Percentiles rank a stretch among this genome's conserved stretches.
These are phyloP conservation scores for Araneus ventricosus DNA, from an alignment of 1,140 invertebrate genomes.

Conservation along the genomic window DNA sequence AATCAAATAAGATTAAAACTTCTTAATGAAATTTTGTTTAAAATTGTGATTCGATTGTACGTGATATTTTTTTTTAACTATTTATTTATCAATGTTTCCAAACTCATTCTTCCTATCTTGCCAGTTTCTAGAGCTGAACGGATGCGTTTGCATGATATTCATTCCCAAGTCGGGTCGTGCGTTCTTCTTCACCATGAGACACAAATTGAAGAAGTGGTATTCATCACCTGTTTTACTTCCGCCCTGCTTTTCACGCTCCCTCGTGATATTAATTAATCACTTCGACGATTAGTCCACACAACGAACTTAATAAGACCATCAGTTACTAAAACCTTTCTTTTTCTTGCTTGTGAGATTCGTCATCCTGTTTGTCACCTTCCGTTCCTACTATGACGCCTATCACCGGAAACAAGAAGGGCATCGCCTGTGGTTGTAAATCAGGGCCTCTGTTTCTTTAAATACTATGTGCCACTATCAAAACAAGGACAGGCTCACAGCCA, in stretches of 20 bases:
- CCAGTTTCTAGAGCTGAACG: too few relatives aligned
- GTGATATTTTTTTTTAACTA: too few relatives aligned
- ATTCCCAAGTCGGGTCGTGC: too few relatives aligned
- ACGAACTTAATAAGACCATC: constrained; percentile 53
- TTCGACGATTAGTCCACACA: constrained; percentile 40
- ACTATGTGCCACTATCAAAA: constrained; percentile 2
- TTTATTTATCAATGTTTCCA: too few relatives aligned
- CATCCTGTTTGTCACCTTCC: constrained; percentile 61
- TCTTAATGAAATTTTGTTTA: too few relatives aligned
- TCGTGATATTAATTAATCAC: constrained; percentile 66
- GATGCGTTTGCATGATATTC: too few relatives aligned
- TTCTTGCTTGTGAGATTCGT: neutral
- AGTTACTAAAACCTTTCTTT: constrained; percentile 28
- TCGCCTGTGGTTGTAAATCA: constrained; percentile 23
- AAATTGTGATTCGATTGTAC: too few relatives aligned
- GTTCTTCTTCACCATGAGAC: neutral
- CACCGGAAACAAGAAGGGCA: constrained; percentile 61
- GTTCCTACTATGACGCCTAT: constrained; percentile 36
- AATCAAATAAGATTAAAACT: too few relatives aligned
- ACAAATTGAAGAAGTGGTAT: neutral
- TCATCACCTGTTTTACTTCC: constrained; percentile 61
- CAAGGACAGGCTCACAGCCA: neutral
- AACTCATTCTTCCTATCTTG: too few relatives aligned
- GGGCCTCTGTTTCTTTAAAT: constrained; percentile 44
- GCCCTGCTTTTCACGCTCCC: too few relatives aligned